These are phyloP conservation scores for Esox masquinongy DNA, from an alignment of 2,797 vertebrate genomes.

Conservation along the genomic window DNA sequence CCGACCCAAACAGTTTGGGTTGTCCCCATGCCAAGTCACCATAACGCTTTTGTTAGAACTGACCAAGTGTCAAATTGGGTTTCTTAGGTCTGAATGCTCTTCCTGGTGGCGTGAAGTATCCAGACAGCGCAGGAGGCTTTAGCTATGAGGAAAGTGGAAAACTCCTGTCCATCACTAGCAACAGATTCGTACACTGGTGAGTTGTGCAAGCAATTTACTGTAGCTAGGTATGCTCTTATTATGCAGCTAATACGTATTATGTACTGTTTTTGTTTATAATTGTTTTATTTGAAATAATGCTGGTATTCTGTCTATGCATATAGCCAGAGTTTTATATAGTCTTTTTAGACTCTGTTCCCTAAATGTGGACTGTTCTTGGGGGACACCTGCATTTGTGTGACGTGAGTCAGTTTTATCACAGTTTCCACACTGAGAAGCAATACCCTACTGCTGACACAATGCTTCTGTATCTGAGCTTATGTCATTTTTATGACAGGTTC, in stretches of 20 bases:
- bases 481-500: too few species aligned
- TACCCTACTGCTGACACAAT: background rate
- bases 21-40: background rate
- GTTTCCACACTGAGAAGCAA: background rate
- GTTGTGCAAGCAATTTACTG: constrained; percentile 33
- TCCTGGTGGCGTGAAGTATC: constrained; percentile 72
- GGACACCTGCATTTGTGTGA: background rate
- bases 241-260: background rate
- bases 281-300: background rate
- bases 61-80: background rate
- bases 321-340: background rate
- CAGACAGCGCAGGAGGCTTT: constrained; percentile 85
- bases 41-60: background rate
- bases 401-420: background rate
- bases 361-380: background rate
- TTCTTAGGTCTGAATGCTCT: constrained; percentile 62
- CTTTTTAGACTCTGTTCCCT: background rate
- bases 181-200: constrained; percentile 91
- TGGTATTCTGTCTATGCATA: background rate
- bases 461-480: too few species aligned
- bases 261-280: background rate
- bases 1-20: background rate
- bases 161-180: constrained; percentile 82
- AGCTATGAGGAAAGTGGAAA: constrained; percentile 85
- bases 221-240: background rate